phyloP scores from a whole-genome alignment of 2,113 vertebrate genomes.

The Chionomys nivalis region DNA sequence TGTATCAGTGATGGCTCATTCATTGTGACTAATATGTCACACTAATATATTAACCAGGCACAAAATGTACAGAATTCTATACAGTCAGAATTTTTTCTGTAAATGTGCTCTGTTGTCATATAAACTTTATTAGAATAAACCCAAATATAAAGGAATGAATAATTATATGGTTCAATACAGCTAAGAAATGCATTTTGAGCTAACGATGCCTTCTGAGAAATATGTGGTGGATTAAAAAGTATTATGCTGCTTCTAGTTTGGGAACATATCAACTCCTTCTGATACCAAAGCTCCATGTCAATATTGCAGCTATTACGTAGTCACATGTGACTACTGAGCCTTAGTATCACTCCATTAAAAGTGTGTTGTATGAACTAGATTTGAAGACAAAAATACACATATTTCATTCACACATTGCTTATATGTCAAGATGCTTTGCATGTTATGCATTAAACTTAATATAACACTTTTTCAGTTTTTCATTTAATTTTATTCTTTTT shows the following conservation, averaged over 20 bases:
- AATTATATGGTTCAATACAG: background rate
- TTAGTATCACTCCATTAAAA: background rate
- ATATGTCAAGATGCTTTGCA: background rate
- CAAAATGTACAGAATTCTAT: background rate
- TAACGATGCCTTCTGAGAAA: background rate
- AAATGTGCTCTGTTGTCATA: background rate
- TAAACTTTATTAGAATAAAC: conserved; percentile 1
- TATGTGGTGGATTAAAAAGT: background rate
- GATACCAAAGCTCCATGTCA: background rate
- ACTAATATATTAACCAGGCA: background rate
- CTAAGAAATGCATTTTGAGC: background rate
- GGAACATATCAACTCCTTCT: background rate
- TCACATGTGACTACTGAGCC: background rate
- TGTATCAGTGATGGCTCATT: background rate
- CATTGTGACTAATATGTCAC: background rate
- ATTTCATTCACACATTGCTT: background rate
- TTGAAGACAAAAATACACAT: background rate
- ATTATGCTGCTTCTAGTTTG: background rate
- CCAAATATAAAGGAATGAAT: background rate
- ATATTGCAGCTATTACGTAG: background rate
- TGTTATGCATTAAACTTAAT: background rate
- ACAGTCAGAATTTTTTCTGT: background rate
- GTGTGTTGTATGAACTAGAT: background rate
- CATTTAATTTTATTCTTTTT: background rate
- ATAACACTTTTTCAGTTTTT: background rate